Evolutionary conservation across 92 coral and sea anemone species (phyloP).

Genomic region (Parazoanthus darwini): DNA sequence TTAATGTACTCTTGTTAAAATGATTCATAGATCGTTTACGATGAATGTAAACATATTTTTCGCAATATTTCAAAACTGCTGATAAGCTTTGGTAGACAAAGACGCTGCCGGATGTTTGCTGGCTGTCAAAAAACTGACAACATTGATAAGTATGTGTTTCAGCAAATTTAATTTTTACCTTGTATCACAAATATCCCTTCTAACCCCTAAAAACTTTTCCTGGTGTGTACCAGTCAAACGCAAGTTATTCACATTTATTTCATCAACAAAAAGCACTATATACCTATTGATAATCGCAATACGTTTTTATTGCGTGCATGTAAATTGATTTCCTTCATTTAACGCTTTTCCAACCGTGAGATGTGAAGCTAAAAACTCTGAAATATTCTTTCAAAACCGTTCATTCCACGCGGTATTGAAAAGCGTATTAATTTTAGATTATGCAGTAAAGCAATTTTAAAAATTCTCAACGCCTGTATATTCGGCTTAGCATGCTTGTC

Average conservation of each 20-base stretch:
- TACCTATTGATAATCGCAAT: neutral
- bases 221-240: too few species aligned
- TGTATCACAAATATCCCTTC: neutral
- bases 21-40: neutral
- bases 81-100: neutral
- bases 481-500: neutral
- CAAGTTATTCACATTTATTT: neutral
- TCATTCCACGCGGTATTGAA: neutral
- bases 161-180: neutral
- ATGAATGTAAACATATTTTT: neutral
- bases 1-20: neutral
- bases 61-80: neutral
- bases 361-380: neutral
- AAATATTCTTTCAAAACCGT: neutral
- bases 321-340: neutral
- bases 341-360: slow-evolving; percentile 4
- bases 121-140: neutral
- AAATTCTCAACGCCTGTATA: neutral
- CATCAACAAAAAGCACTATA: neutral
- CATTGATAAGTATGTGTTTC: neutral
- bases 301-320: neutral
- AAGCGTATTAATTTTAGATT: neutral
- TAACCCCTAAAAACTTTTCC: too few species aligned
- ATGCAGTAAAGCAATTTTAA: neutral
- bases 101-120: neutral